Evolutionary conservation across 1,140 invertebrate species (phyloP).

Genomic region (Drosophila bipectinata): DNA sequence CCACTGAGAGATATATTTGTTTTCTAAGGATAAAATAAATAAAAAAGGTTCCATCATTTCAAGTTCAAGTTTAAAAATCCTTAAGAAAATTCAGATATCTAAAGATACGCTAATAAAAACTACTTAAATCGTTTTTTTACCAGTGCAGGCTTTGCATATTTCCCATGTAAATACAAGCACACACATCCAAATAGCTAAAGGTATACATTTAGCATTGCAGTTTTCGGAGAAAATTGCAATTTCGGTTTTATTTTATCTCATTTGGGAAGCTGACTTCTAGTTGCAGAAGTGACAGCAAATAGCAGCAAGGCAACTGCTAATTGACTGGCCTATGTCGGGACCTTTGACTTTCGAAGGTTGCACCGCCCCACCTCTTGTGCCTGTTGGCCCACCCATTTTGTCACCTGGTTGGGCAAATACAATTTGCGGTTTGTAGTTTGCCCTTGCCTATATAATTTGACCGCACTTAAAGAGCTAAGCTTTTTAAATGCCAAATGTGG

Average conservation of each 20-base stretch:
- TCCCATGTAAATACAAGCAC: slow-evolving; percentile 59
- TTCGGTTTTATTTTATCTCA: slow-evolving; percentile 78
- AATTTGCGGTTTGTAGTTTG: slow-evolving; percentile 73
- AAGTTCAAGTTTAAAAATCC: background rate
- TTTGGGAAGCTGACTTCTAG: slow-evolving; percentile 58
- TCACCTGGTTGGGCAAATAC: slow-evolving; percentile 54
- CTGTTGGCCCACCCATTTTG: background rate
- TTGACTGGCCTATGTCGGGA: slow-evolving; percentile 71
- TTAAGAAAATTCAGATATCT: background rate
- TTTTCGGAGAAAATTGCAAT: slow-evolving; percentile 61
- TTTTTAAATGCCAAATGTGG: slow-evolving; percentile 42
- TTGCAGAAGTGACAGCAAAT: slow-evolving; percentile 60
- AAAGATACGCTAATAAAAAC: no score
- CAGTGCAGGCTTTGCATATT: slow-evolving; percentile 65
- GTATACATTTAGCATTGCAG: slow-evolving; percentile 13
- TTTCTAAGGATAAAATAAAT: no score
- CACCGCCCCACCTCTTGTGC: background rate
- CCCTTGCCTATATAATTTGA: slow-evolving; percentile 57
- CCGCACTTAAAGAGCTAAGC: slow-evolving; percentile 47
- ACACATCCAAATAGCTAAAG: slow-evolving; percentile 34
- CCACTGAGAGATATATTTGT: background rate
- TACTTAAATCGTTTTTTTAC: background rate
- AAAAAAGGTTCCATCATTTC: no score
- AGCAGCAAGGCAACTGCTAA: slow-evolving; percentile 68
- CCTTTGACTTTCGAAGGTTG: slow-evolving; percentile 46